A percentile compares a stretch with the other conserved stretches of the same genome.
phyloP scores from a whole-genome alignment of 2,797 vertebrate species.

The Muraenolepis orangiensis region DNA sequence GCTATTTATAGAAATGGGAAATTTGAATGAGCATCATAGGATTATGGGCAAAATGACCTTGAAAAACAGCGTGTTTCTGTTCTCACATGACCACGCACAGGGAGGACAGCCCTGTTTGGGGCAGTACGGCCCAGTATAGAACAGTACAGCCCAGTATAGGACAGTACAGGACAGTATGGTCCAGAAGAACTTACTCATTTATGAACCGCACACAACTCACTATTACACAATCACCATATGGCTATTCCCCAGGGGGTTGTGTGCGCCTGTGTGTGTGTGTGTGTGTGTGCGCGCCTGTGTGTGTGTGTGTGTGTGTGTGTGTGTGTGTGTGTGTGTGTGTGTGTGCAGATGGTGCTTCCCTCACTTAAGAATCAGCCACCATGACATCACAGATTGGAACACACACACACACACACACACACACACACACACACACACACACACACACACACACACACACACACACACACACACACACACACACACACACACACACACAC shows the following conservation, averaged over 20 bases:
- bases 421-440: neutral
- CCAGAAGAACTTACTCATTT: neutral
- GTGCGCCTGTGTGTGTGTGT: conserved; percentile 4
- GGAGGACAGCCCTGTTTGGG: neutral
- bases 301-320: neutral
- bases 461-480: too few relatives aligned
- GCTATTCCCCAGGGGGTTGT: conserved; percentile 9
- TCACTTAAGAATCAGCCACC: conserved; percentile 14
- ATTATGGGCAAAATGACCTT: conserved; percentile 4
- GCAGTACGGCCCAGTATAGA: too few relatives aligned
- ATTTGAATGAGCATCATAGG: neutral
- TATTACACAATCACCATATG: conserved; percentile 6
- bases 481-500: neutral
- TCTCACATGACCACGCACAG: neutral
- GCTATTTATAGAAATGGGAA: neutral
- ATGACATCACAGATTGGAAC: conserved; percentile 22
- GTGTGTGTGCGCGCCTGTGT: conserved; percentile 2
- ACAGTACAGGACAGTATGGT: too few relatives aligned
- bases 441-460: neutral
- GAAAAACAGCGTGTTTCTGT: neutral
- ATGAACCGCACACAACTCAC: neutral
- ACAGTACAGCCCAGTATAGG: too few relatives aligned
- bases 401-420: too few relatives aligned
- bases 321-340: conserved; percentile 6
- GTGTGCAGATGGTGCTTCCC: conserved; percentile 32